Conservation (phyloP, 2,888 invertebrate species). For the Dioctria linearis region DNA sequence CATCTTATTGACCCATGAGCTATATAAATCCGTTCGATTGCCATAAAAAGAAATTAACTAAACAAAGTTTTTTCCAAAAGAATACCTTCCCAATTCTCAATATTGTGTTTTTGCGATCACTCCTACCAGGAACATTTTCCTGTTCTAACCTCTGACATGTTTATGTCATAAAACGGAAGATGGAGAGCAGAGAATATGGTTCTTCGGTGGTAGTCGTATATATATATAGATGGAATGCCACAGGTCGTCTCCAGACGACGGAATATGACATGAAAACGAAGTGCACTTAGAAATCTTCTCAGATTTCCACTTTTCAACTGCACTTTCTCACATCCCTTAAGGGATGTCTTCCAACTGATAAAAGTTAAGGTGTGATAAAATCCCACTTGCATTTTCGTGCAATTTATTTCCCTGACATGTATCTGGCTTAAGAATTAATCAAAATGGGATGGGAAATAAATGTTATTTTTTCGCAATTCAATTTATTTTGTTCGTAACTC, state of each 20-base stretch:
- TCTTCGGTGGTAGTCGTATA: neutral
- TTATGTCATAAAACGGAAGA: constrained; percentile 25
- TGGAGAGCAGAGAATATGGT: neutral
- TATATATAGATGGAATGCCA: neutral
- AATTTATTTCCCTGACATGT: constrained; percentile 36
- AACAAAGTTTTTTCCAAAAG: too few relatives aligned
- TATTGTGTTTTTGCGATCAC: neutral
- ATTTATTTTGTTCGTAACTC: neutral
- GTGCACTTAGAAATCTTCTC: constrained; percentile 43
- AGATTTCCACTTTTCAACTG: constrained; percentile 19
- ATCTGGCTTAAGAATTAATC: constrained; percentile 1
- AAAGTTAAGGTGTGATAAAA: neutral
- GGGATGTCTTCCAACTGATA: neutral
- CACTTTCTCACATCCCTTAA: neutral
- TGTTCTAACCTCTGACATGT: constrained; percentile 41
- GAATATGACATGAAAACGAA: constrained; percentile 25
- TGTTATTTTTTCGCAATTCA: neutral
- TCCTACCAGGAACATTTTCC: neutral
- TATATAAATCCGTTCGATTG: too few relatives aligned
- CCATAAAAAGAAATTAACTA: too few relatives aligned
- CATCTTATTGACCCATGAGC: too few relatives aligned
- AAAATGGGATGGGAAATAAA: neutral
- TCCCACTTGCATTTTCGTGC: constrained; percentile 35
- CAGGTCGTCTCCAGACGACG: constrained; percentile 3
- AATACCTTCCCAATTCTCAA: too few relatives aligned